Conservation (phyloP, 2,888 invertebrate genomes). For the Drosophila vallismaia region DNA sequence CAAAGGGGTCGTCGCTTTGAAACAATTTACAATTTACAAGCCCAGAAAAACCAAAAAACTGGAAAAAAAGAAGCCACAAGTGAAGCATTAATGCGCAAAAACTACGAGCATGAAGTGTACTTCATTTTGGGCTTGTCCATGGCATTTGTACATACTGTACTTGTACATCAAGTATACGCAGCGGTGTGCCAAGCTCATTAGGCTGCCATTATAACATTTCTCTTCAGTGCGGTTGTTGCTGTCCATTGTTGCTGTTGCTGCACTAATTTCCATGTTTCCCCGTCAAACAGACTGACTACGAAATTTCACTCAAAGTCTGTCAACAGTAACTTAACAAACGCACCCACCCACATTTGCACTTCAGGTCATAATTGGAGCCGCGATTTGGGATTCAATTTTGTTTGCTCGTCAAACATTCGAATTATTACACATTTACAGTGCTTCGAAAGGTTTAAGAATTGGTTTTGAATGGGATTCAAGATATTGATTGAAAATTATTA, state of each 20-base stretch:
- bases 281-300: slow-evolving; percentile 37
- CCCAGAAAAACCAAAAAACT: slow-evolving; percentile 29
- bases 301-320: slow-evolving; percentile 46
- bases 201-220: slow-evolving; percentile 52
- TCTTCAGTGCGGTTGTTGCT: slow-evolving; percentile 14
- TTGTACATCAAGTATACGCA: slow-evolving; percentile 62
- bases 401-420: slow-evolving; percentile 34
- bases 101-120: slow-evolving; percentile 55
- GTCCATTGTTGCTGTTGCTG: slow-evolving; percentile 16
- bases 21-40: slow-evolving; percentile 66
- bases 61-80: slow-evolving; percentile 22
- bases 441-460: neutral
- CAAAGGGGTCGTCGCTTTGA: slow-evolving; percentile 43
- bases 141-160: slow-evolving; percentile 29
- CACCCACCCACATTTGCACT: slow-evolving; percentile 61
- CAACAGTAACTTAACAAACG: slow-evolving; percentile 27
- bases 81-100: slow-evolving; percentile 55
- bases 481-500: too few species aligned
- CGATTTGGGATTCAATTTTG: slow-evolving; percentile 47
- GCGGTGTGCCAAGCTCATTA: slow-evolving; percentile 64
- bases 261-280: slow-evolving; percentile 55
- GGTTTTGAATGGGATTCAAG: neutral
- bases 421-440: slow-evolving; percentile 31
- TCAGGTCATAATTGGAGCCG: slow-evolving; percentile 26
- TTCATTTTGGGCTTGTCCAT: slow-evolving; percentile 32